Base-by-base conservation (phyloP, 2,797 vertebrate species). In the Epinephelus awoara region DNA sequence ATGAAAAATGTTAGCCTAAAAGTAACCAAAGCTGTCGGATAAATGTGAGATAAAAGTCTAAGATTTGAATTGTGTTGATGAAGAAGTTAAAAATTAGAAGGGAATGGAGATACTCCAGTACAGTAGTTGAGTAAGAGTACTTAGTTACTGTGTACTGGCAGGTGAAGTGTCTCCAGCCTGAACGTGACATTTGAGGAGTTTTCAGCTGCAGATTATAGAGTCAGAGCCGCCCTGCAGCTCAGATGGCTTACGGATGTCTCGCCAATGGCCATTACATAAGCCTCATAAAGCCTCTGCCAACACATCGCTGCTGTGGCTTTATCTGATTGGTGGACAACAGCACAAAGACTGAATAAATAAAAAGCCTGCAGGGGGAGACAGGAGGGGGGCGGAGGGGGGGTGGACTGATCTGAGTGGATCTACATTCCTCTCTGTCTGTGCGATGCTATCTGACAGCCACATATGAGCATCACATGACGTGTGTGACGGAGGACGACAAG, bases 251-350 rank as follows among this genome's bases (percentile, higher is more conserved):
- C 44, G 79, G 74, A 81, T 4, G 74, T 86, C 78, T 85, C 76
- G 84, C 85, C 84, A 72, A 9, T 52, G 71, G 72, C 19, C 67
- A 17, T 91, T 91, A 90, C 75, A 84, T 90, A 86, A 88, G 10
- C 74, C 68, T 64, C 8, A 70, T 21, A 79, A 74, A 83, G 69
- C 77, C 77, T 44, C 70, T 40, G 79, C 75, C 61, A 40, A 51
- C 77, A 58, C 80, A 51, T 29, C 27, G 50, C 38, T 50, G 21
- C 62, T 61, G 8, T 0, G 49, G 34, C 77, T 29, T 3, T 1
- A 14, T 77, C 82, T 81, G 79, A 88, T 89, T 89, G 89, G 89
- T 55, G 55, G 78, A 86, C 73, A 15, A 38, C 11, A 23, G 65
- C 61, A 63, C 58, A 83, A 76, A 67, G 75, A 25, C 63, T 77